Conservation (phyloP, 2,113 vertebrate genomes). For the Antechinus stuartii region DNA sequence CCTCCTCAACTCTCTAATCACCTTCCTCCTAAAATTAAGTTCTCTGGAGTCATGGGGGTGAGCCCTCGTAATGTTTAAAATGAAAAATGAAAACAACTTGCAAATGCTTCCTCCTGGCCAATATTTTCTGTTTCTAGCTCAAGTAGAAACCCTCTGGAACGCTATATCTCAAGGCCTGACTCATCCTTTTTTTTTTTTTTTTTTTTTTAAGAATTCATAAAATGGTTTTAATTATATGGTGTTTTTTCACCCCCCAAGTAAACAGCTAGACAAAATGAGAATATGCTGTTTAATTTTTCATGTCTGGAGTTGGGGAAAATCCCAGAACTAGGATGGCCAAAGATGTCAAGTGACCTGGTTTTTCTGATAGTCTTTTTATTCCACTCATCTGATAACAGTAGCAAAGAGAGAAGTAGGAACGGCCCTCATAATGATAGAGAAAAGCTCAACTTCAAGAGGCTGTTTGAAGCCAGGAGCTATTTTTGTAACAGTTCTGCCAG, state of each 20-base stretch:
- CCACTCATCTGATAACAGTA: neutral
- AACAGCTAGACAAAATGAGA: constrained; percentile 50
- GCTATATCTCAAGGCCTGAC: constrained; percentile 33
- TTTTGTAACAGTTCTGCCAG: constrained; percentile 53
- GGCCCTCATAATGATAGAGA: neutral
- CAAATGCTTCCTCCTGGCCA: constrained; percentile 21
- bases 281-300: constrained; percentile 59
- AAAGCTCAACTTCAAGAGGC: neutral
- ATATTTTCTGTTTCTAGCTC: constrained; percentile 56
- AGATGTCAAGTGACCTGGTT: neutral
- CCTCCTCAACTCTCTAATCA: neutral
- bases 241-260: constrained; percentile 55
- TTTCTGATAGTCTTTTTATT: neutral
- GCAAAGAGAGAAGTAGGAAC: neutral
- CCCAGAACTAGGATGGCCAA: neutral
- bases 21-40: constrained; percentile 28
- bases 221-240: constrained; percentile 73
- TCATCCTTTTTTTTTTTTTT: constrained; percentile 58
- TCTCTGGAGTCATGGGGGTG: neutral
- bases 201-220: constrained; percentile 41
- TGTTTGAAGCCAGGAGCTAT: constrained; percentile 51
- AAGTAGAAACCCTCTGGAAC: neutral
- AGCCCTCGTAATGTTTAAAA: neutral
- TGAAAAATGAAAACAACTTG: constrained; percentile 24
- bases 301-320: constrained; percentile 18